Percentiles rank a stretch among this genome's conserved stretches.
Conservation (phyloP, 2,797 vertebrate genomes). For the Sorex maritimensis region DNA sequence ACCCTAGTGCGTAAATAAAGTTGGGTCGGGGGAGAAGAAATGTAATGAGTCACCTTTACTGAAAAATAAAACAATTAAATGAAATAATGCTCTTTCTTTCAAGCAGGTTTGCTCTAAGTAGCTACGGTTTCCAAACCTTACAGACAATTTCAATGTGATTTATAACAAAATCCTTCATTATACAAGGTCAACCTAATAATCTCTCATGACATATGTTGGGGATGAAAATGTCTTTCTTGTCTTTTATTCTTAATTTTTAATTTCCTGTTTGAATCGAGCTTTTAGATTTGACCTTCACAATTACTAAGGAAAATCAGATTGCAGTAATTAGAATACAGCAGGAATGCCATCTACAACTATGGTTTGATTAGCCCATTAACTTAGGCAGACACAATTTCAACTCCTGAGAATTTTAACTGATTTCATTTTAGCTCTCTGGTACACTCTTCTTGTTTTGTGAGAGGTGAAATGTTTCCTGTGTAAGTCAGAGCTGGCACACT, state of each 20-base stretch:
- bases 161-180: conserved; percentile 53
- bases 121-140: background rate
- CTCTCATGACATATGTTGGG: conserved; percentile 53
- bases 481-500: conserved; percentile 12
- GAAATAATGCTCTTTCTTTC: conserved; percentile 8
- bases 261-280: conserved; percentile 76
- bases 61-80: conserved; percentile 62
- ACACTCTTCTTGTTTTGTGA: conserved; percentile 8
- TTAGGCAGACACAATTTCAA: conserved; percentile 64
- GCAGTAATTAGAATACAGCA: conserved; percentile 73
- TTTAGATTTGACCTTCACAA: conserved; percentile 82
- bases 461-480: conserved; percentile 48
- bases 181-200: conserved; percentile 76
- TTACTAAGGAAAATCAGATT: conserved; percentile 82
- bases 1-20: too few species aligned
- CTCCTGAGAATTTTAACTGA: conserved; percentile 77
- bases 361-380: conserved; percentile 71
- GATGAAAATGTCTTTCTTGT: conserved; percentile 70
- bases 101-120: conserved; percentile 17
- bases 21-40: background rate
- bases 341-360: conserved; percentile 69
- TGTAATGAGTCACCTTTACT: background rate
- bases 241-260: conserved; percentile 80
- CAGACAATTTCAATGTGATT: conserved; percentile 26
- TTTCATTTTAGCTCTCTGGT: conserved; percentile 67